phyloP scores from a whole-genome alignment of 2,797 vertebrate species.

The Helicolenus hilgendorfi region DNA sequence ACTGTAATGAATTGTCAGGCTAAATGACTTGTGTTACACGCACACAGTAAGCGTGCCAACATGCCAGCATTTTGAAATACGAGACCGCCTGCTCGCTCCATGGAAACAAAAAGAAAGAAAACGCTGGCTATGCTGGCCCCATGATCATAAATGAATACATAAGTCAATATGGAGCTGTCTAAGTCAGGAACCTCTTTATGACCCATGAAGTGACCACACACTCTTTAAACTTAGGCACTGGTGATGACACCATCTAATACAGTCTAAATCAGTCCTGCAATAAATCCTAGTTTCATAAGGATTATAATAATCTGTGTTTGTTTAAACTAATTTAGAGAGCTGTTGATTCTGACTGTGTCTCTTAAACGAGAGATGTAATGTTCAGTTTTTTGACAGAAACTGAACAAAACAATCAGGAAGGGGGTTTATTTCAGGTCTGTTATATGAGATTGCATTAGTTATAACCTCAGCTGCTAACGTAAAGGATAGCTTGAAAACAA shows the following conservation, averaged over 20 bases:
- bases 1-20: not conserved
- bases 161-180: conserved; percentile 28
- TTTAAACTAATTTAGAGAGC: no score
- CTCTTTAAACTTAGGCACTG: not conserved
- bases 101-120: conserved; percentile 46
- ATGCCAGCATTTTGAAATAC: conserved; percentile 73
- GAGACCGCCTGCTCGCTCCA: conserved; percentile 47
- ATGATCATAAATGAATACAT: conserved; percentile 46
- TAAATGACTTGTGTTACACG: not conserved
- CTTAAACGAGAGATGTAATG: no score
- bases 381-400: no score
- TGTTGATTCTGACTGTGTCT: no score
- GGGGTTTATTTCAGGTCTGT: no score
- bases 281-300: no score
- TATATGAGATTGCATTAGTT: no score
- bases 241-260: not conserved
- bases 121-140: conserved; percentile 1
- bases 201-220: conserved; percentile 4
- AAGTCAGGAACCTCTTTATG: conserved; percentile 23
- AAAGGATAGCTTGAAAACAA: no score
- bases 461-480: no score
- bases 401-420: no score
- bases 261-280: no score
- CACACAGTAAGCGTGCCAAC: conserved; percentile 47
- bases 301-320: no score